Evolutionary conservation across 2,888 invertebrate species (phyloP), one percentile per base, ranked within the genome.

Genomic region (Eupithecia tripunctaria): DNA sequence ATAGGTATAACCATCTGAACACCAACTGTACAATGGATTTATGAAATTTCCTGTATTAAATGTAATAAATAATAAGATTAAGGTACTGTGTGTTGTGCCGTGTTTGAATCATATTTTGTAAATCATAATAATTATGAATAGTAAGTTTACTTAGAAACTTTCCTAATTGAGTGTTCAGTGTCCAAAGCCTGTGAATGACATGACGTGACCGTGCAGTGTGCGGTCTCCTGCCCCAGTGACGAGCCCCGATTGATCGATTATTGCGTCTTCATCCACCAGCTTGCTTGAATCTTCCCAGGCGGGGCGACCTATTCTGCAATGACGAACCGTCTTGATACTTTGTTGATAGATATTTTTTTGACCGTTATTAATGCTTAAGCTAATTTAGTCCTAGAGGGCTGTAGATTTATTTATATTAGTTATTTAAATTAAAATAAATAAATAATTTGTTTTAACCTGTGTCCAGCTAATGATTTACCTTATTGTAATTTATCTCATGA

Each of bases 181-280:
- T 70, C 74, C 73, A 76, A 77, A 74, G 72, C 47, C 41, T 71
- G 82, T 79, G 78, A 82, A 66, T 76, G 67, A 82, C 79, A 80
- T 81, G 83, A 83, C 81, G 79, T 81, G 41, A 27, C 38, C 79
- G 84, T 86, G 82, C 90, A 84, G 89, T 91, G 92, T 91, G 91
- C 90, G 92, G 91, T 90, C 92, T 25, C 64, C 38, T 36, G 38
- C 85, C 78, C 77, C 79, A 68, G 56, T 88, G 91, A 89, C 88
- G 90, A 88, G 85, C 83, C 73, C 79, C 82, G 89, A 88, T 90
- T 91, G 91, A 93, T 93, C 89, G 91, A 94, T 92, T 91, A 90
- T 89, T 91, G 91, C 86, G 87, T 88, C 92, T 92, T 87, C 86
- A 90, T 91, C 84, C 88, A 71, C 71, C 79, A 77, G 72, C 65